phyloP scores from a whole-genome alignment of 1,140 invertebrate genomes.

The Plectus sambesii region DNA sequence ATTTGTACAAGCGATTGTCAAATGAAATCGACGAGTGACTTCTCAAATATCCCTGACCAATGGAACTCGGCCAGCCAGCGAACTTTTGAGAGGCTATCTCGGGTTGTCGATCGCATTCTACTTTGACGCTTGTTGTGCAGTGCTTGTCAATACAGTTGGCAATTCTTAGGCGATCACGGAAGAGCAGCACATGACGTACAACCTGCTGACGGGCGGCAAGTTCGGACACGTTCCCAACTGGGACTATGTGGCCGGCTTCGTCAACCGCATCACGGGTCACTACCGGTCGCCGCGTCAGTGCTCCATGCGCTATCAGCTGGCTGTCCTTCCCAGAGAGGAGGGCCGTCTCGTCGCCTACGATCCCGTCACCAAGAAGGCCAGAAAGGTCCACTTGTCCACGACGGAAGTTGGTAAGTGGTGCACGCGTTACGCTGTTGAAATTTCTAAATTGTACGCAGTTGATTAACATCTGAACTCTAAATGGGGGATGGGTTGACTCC shows the following conservation, averaged over 20 bases:
- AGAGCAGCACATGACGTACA: constrained; percentile 4
- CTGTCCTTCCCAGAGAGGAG: constrained; percentile 17
- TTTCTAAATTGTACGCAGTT: too few species aligned
- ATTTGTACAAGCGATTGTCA: constrained; percentile 6
- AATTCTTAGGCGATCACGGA: background rate
- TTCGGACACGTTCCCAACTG: constrained; percentile 8
- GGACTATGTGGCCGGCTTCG: constrained; percentile 11
- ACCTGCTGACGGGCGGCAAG: constrained; percentile 11
- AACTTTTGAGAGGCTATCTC: constrained; percentile 1
- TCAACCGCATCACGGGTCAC: constrained; percentile 3
- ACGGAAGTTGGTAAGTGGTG: too few species aligned
- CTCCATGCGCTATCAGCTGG: constrained; percentile 21
- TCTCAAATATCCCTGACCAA: too few species aligned
- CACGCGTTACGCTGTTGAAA: too few species aligned
- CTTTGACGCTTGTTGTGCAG: constrained; percentile 4
- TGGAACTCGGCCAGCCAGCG: too few species aligned
- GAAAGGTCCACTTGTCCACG: background rate
- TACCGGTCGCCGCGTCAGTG: constrained; percentile 25
- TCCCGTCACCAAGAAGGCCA: constrained; percentile 15
- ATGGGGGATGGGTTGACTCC: too few species aligned
- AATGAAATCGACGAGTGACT: background rate
- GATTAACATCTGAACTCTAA: too few species aligned
- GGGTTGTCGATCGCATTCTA: constrained; percentile 8
- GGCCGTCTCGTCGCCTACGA: constrained; percentile 17
- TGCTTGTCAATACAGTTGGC: too few species aligned